Base-by-base conservation (phyloP, 2,797 vertebrate genomes). In the Ctenochaetus hawaiiensis region DNA sequence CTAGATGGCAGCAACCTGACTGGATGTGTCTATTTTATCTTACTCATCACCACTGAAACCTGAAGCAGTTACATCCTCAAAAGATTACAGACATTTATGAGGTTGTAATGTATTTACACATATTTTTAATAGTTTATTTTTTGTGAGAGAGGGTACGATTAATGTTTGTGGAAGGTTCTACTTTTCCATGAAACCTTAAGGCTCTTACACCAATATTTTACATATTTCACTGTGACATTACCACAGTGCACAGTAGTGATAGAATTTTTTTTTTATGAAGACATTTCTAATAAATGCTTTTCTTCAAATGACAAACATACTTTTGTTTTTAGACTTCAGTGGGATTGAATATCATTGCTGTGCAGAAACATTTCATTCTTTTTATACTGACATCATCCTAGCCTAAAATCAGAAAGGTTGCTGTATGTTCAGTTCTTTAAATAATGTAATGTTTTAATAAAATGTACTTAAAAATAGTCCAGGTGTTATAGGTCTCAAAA, bases 1-100 rank as follows among this genome's bases (percentile, higher is more conserved):
- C 81, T 80, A 83, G 73, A 80, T 86, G 85, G 84, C 84, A 91
- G 81, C 76, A 83, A 52, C 54, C 69, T 75, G 68, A 81, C 39
- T 72, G 13, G 8, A 18, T 54, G 3, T 39, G 23, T 1, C 16
- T 71, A 54, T 37, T 10, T 14, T 56, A 30, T 72, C 61, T 49
- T 17, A 18, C 56, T 72, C 54, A 26, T n/a, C 1, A 14, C 11
- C 48, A 16, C 16, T 57, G 17, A 67, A 49, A 44, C 10, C 70
- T 45, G 8, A 70, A 16, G 18, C 17, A 6, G 5, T 59, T 17
- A 16, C 18, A 61, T 8, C 10, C 8, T 44, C 13, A 13, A 37
- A 61, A 41, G 16, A 47, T 13, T 12, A 53, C 41, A 39, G n/a
- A 34, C 48, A 56, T 48, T 48, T 2, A 59, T 53, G 1, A 43